A percentile compares a stretch with the other conserved stretches of the same genome.
These are phyloP conservation scores for Kryptopterus vitreolus DNA, from an alignment of 2,797 vertebrate genomes.

Conservation along the genomic window DNA sequence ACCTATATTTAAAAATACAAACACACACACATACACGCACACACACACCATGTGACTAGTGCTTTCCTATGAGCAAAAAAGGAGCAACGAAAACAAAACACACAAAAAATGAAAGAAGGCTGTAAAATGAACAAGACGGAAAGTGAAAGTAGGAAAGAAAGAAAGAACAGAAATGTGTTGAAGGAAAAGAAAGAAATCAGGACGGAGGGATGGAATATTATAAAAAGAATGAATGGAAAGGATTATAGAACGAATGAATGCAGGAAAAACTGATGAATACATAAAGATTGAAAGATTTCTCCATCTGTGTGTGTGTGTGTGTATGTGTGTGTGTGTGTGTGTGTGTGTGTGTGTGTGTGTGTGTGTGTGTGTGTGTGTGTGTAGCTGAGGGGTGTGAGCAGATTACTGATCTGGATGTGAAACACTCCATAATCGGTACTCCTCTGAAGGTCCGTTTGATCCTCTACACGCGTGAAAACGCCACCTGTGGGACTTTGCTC, in stretches of 20 bases:
- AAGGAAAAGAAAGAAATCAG: neutral
- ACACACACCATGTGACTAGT: neutral
- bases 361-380: conserved; percentile 18
- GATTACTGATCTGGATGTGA: conserved; percentile 79
- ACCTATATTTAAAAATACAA: neutral
- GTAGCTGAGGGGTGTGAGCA: conserved; percentile 72
- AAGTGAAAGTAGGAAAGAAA: neutral
- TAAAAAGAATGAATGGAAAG: neutral
- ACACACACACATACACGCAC: neutral
- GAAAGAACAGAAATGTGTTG: neutral
- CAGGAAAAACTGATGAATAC: neutral
- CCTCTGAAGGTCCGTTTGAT: conserved; percentile 73
- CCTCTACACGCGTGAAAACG: conserved; percentile 77
- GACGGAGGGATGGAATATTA: neutral
- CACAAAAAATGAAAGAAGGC: too few species aligned
- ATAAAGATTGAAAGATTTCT: neutral
- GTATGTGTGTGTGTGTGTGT: conserved; percentile 2
- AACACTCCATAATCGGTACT: conserved; percentile 78
- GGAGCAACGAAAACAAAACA: neutral
- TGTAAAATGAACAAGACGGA: neutral
- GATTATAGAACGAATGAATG: neutral
- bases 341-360: conserved; percentile 8
- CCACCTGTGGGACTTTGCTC: conserved; percentile 72
- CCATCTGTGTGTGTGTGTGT: neutral
- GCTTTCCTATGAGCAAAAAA: neutral